Percentiles rank a stretch among this genome's conserved stretches.
Conservation (phyloP, 2,113 vertebrate species). For the Xiphophorus couchianus region DNA sequence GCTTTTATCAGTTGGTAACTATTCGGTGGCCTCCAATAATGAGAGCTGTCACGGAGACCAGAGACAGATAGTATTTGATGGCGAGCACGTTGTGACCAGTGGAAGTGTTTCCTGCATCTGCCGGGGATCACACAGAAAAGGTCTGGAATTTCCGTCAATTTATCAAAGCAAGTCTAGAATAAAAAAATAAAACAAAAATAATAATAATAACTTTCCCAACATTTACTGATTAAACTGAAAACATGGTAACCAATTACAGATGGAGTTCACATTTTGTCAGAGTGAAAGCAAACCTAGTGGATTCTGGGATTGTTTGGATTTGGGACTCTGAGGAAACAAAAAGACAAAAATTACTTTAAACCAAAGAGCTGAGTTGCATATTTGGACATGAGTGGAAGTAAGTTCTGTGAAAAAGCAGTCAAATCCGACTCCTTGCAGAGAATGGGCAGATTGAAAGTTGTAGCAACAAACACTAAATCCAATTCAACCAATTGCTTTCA, state of each 20-base stretch:
- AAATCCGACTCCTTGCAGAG: too few relatives aligned
- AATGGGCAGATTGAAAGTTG: too few relatives aligned
- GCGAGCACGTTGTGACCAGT: conserved; percentile 71
- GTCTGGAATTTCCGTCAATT: conserved; percentile 17
- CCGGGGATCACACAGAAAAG: conserved; percentile 3
- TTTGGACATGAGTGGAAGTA: too few relatives aligned
- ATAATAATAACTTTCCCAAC: conserved; percentile 10
- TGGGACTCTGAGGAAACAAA: conserved; percentile 11
- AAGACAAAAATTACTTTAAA: conserved; percentile 1
- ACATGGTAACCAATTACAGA: conserved; percentile 48
- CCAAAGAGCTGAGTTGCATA: too few relatives aligned
- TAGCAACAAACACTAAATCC: too few relatives aligned
- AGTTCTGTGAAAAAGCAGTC: too few relatives aligned
- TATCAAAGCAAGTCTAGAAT: conserved; percentile 3
- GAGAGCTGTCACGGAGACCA: conserved; percentile 71
- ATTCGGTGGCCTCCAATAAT: conserved; percentile 73
- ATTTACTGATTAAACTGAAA: conserved; percentile 34
- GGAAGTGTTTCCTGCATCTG: conserved; percentile 44
- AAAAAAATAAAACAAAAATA: neutral
- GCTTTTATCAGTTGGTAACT: conserved; percentile 79
- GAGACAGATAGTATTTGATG: conserved; percentile 63
- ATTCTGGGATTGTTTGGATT: conserved; percentile 31
- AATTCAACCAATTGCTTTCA: too few relatives aligned
- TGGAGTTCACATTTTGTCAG: conserved; percentile 28
- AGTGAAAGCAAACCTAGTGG: conserved; percentile 30